Evolutionary conservation across 2,888 invertebrate genomes (phyloP).

Genomic region (Drosophila maculinotata): DNA sequence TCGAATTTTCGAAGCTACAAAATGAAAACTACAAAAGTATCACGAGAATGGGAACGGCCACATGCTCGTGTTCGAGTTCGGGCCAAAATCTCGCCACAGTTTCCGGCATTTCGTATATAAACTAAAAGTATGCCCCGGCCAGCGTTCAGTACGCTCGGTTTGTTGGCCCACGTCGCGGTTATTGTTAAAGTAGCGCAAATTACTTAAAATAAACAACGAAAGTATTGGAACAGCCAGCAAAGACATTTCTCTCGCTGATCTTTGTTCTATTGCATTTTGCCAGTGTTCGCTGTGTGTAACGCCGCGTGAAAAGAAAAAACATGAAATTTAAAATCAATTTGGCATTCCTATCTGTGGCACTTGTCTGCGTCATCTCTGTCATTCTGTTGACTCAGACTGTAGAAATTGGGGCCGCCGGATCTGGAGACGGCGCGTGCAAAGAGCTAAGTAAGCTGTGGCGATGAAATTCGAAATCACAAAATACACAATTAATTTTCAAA

Average conservation of each 20-base stretch:
- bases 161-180: conserved; percentile 55
- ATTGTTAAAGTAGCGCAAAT: conserved; percentile 61
- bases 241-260: conserved; percentile 16
- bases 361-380: conserved; percentile 67
- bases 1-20: conserved; percentile 50
- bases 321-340: conserved; percentile 74
- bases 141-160: conserved; percentile 56
- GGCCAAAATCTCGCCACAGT: conserved; percentile 59
- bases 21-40: conserved; percentile 30
- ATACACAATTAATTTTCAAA: conserved; percentile 17
- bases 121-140: conserved; percentile 58
- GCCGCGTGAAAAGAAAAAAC: conserved; percentile 40
- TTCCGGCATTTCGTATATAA: conserved; percentile 79
- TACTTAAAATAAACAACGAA: conserved; percentile 72
- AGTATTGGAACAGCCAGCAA: conserved; percentile 48
- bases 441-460: conserved; percentile 73
- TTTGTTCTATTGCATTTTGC: conserved; percentile 24
- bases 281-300: conserved; percentile 10
- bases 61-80: conserved; percentile 46
- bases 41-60: conserved; percentile 53
- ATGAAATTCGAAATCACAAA: background rate
- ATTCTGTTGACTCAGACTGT: conserved; percentile 66
- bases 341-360: conserved; percentile 58
- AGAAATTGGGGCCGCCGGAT: conserved; percentile 40
- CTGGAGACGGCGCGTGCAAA: conserved; percentile 62